A percentile compares a stretch with the other conserved stretches of the same genome.
These are phyloP conservation scores for Pterobdella sp. DNA, from an alignment of 2,888 invertebrate species.

Conservation along the genomic window DNA sequence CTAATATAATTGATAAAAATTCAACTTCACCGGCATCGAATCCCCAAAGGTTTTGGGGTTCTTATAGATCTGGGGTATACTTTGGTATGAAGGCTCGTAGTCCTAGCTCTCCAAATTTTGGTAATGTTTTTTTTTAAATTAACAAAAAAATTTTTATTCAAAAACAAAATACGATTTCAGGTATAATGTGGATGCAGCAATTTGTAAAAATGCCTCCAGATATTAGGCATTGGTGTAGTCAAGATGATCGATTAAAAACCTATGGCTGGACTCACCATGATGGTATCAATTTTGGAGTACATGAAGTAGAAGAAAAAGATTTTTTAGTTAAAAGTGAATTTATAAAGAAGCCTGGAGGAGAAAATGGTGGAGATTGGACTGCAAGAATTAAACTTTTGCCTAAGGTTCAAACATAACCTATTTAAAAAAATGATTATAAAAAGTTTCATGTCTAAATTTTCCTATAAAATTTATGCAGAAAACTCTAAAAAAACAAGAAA, in stretches of 20 bases:
- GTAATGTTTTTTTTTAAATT: constrained; percentile 48
- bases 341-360: constrained; percentile 72
- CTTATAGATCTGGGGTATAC: constrained; percentile 58
- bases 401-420: constrained; percentile 50
- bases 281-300: constrained; percentile 80
- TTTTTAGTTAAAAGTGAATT: constrained; percentile 74
- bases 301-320: constrained; percentile 73
- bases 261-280: constrained; percentile 91
- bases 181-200: constrained; percentile 88
- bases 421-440: constrained; percentile 6
- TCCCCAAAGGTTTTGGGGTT: constrained; percentile 65
- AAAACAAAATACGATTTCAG: constrained; percentile 60
- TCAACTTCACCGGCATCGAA: constrained; percentile 31
- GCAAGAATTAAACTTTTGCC: constrained; percentile 65
- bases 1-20: constrained; percentile 29
- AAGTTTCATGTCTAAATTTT: constrained; percentile 13
- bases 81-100: constrained; percentile 71
- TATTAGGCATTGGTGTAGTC: constrained; percentile 83
- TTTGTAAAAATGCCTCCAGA: constrained; percentile 63
- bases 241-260: constrained; percentile 54
- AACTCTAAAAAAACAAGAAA: constrained; percentile 31
- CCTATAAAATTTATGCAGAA: not conserved
- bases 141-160: constrained; percentile 9
- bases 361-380: constrained; percentile 86
- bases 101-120: constrained; percentile 78